These are phyloP conservation scores for Centropus unirufus DNA, from an alignment of 2,113 vertebrate genomes.

Conservation along the genomic window DNA sequence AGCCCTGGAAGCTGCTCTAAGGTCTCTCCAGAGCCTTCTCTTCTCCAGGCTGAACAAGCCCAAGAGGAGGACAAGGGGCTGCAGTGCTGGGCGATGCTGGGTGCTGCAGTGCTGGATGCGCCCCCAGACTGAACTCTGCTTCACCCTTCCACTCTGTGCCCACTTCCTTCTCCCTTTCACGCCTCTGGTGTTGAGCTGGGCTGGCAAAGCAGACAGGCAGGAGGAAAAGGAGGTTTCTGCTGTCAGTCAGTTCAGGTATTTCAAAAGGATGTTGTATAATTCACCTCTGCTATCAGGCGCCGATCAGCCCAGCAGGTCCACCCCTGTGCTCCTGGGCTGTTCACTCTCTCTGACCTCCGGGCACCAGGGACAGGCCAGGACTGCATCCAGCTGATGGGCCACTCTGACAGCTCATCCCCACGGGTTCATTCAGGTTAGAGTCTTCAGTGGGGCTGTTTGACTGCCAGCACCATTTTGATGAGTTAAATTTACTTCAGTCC, in stretches of 20 bases:
- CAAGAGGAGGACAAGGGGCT: too few species aligned
- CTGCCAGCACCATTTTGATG: background rate
- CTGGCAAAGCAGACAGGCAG: background rate
- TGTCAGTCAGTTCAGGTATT: background rate
- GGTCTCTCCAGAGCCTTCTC: too few species aligned
- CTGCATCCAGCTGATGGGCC: background rate
- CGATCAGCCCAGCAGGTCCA: rapidly evolving
- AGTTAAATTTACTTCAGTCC: rapidly evolving
- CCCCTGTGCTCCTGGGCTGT: rapidly evolving
- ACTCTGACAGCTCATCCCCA: background rate
- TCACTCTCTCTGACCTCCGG: background rate
- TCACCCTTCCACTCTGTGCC: background rate
- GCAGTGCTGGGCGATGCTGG: background rate
- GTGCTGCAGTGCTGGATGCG: background rate
- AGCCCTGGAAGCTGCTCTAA: too few species aligned
- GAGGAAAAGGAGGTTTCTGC: background rate
- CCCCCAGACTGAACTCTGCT: background rate
- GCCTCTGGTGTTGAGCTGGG: background rate
- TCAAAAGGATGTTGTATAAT: background rate
- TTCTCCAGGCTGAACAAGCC: too few species aligned
- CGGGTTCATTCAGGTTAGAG: background rate
- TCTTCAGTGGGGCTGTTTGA: background rate
- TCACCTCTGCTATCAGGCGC: background rate
- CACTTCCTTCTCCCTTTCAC: background rate
- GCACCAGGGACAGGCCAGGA: background rate